phyloP scores from a whole-genome alignment of 1,140 invertebrate species.

The Stegodyphus mimosarum region DNA sequence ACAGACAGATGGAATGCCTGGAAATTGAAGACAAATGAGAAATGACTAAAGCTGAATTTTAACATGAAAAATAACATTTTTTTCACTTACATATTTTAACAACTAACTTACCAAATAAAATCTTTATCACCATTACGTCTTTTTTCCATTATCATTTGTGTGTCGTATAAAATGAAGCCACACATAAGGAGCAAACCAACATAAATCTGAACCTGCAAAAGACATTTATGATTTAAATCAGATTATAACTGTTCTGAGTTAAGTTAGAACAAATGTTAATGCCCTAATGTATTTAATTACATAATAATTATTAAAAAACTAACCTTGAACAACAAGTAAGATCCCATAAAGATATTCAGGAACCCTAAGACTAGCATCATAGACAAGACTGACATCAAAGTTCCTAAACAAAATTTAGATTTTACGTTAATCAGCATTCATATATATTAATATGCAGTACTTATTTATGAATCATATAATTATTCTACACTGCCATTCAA shows the following conservation, averaged over 20 bases:
- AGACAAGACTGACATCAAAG: slow-evolving; percentile 83
- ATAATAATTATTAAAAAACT: no score
- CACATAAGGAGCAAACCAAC: slow-evolving; percentile 90
- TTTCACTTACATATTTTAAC: no score
- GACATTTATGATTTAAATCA: no score
- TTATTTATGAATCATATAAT: no score
- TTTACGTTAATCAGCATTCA: no score
- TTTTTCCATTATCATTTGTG: slow-evolving; percentile 95
- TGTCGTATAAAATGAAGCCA: slow-evolving; percentile 94
- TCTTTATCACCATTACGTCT: slow-evolving; percentile 88
- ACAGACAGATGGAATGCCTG: slow-evolving; percentile 87
- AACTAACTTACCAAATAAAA: slow-evolving; percentile 79
- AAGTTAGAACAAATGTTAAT: background rate
- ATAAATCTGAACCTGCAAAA: slow-evolving; percentile 84
- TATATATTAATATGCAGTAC: no score
- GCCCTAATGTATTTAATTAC: background rate
- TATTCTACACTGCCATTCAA: no score
- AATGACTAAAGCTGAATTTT: background rate
- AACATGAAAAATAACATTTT: no score
- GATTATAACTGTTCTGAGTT: no score
- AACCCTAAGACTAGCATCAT: slow-evolving; percentile 82
- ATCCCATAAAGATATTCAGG: slow-evolving; percentile 88
- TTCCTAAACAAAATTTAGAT: no score
- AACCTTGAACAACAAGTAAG: slow-evolving; percentile 83
- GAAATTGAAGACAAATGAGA: slow-evolving; percentile 47